Conservation (phyloP, 2,113 vertebrate species). For the Puntigrus tetrazona region DNA sequence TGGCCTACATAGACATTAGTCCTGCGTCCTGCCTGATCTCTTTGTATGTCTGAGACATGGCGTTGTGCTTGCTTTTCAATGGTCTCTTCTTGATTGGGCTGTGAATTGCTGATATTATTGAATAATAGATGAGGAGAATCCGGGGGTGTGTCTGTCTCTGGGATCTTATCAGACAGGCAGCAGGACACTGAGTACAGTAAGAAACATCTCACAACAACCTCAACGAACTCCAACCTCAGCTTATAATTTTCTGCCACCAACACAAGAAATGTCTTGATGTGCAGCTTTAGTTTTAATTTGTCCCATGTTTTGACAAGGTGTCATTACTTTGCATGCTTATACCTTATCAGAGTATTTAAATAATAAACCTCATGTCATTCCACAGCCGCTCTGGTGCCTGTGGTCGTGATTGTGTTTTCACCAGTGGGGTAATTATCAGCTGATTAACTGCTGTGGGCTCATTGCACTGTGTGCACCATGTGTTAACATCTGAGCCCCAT, state of each 20-base stretch:
- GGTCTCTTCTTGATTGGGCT: conserved; percentile 44
- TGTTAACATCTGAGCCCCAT: conserved; percentile 44
- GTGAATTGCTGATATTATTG: conserved; percentile 49
- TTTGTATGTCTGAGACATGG: neutral
- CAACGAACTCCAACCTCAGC: neutral
- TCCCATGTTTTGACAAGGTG: neutral
- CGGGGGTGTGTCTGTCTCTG: conserved; percentile 35
- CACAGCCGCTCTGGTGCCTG: neutral
- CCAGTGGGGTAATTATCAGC: conserved; percentile 30
- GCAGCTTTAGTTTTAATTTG: neutral
- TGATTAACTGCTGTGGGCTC: conserved; percentile 42
- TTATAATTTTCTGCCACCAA: neutral
- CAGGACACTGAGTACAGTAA: conserved; percentile 26
- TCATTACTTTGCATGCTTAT: neutral
- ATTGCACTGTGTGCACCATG: conserved; percentile 40
- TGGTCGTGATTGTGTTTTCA: conserved; percentile 34
- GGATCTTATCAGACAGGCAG: conserved; percentile 39
- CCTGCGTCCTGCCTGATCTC: neutral
- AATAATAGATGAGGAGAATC: conserved; percentile 56
- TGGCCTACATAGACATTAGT: neutral
- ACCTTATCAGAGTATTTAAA: neutral
- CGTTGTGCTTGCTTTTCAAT: conserved; percentile 4
- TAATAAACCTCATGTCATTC: conserved; percentile 10
- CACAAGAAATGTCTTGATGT: neutral
- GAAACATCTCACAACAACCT: conserved; percentile 8